A percentile compares a stretch with the other conserved stretches of the same genome.
These are phyloP conservation scores for Diploptera punctata DNA, from an alignment of 2,888 invertebrate species.

Conservation along the genomic window DNA sequence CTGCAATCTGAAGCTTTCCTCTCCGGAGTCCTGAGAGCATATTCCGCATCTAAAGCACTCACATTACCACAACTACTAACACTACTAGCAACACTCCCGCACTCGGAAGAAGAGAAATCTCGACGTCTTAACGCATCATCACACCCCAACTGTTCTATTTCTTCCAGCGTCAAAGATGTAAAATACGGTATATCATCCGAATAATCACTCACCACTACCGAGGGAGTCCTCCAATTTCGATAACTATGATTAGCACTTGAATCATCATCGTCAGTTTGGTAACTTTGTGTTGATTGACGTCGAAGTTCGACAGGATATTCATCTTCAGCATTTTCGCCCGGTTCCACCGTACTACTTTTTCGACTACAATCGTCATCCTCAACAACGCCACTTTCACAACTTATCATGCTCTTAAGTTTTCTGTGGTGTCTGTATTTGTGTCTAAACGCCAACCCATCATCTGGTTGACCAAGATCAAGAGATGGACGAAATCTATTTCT, in stretches of 20 bases:
- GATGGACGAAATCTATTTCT: not conserved
- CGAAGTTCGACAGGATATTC: constrained; percentile 30
- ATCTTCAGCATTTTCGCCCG: not conserved
- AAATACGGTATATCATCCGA: constrained; percentile 67
- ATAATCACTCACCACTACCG: constrained; percentile 87
- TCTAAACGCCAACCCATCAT: not conserved
- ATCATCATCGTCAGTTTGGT: constrained; percentile 37
- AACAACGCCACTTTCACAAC: constrained; percentile 21
- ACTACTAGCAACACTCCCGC: constrained; percentile 36
- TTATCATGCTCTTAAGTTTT: constrained; percentile 14
- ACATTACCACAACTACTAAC: constrained; percentile 27
- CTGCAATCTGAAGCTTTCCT: constrained; percentile 76
- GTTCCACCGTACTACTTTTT: not conserved
- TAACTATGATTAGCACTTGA: constrained; percentile 16
- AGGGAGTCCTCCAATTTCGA: constrained; percentile 77
- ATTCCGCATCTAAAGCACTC: constrained; percentile 59
- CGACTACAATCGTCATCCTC: constrained; percentile 14
- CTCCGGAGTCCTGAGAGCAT: constrained; percentile 62
- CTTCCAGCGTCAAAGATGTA: constrained; percentile 62
- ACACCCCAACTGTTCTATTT: constrained; percentile 61
- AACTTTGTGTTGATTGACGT: constrained; percentile 41
- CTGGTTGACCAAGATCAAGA: not conserved
- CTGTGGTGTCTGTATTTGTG: not conserved
- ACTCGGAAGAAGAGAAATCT: constrained; percentile 30
- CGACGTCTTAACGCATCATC: not conserved